Evolutionary conservation across 2,888 invertebrate genomes (phyloP), one percentile per base, ranked within the genome.

Genomic region (Coelopa pilipes): DNA sequence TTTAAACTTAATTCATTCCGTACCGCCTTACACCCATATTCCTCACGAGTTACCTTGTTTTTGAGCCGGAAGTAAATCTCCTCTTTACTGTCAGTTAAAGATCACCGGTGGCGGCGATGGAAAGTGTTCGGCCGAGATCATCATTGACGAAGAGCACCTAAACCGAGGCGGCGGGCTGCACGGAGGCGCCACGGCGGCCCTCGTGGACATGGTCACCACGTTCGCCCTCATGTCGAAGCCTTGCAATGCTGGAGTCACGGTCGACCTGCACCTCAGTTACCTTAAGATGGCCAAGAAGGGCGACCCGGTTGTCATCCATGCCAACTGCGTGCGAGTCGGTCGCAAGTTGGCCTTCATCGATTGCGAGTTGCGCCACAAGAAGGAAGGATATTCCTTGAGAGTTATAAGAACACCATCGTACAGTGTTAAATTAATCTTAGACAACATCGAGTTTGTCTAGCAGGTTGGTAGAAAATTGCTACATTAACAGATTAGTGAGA

Each of bases 191-290:
- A 93, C 94, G 3, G 93, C 94, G 4, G 93, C 94, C 0, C 85
- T 97, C 19, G 75, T 87, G 47, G 94, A 95, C 83, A 88, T 89
- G 62, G 85, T 96, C 34, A 96, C 96, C 1, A 93, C 94, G 0
- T 92, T 92, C 83, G 96, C 95, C 0, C 85, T 96, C 1, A 90
- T 93, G 83, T 91, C 94, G 0, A 89, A 91, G 79, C 90, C 88
- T 49, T 88, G 89, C 4, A 88, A 89, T 62, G 90, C 93, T 69
- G 96, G 96, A 19, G 94, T 95, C 1, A 94, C 95, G 12, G 92
- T 97, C n/a, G 93, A 96, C 83, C 87, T 98, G 47, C 93, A 93
- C 87, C 89, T 97, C 1, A 96, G 95, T 77, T 97, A 93, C 82
- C 84, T 96, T 81, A 92, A 91, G 81, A 91, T 92, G 46, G 96